These are phyloP conservation scores for Matsumyia berberina DNA, from an alignment of 2,888 invertebrate genomes.

Conservation along the genomic window DNA sequence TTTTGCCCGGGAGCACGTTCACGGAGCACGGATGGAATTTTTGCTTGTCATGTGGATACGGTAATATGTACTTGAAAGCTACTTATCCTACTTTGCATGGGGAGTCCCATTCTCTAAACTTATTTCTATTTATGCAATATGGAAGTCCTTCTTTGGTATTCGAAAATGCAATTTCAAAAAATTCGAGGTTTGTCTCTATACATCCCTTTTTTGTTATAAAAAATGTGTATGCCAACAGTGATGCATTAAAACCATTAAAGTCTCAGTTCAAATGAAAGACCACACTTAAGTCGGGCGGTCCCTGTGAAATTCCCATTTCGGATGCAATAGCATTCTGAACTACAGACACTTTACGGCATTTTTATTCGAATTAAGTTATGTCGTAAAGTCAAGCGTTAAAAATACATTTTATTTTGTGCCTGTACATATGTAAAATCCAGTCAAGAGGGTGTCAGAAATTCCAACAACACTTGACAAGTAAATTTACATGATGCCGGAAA, in stretches of 20 bases:
- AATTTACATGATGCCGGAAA: conserved; percentile 39
- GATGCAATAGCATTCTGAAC: conserved; percentile 14
- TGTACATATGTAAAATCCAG: conserved; percentile 17
- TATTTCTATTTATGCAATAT: no score
- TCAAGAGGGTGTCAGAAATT: conserved; percentile 31
- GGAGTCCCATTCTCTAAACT: no score
- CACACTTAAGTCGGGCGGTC: neutral
- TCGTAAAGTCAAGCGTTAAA: conserved; percentile 24
- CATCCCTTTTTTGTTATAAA: no score
- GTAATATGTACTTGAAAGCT: no score
- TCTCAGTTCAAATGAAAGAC: neutral
- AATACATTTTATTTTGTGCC: conserved; percentile 24
- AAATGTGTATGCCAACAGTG: neutral
- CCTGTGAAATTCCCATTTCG: conserved; percentile 17
- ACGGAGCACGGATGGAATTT: no score
- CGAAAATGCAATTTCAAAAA: no score
- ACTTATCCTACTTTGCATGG: no score
- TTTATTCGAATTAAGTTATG: conserved; percentile 20
- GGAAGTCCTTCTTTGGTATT: no score
- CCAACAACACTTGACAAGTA: conserved; percentile 30
- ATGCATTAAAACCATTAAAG: neutral
- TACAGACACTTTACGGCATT: conserved; percentile 29
- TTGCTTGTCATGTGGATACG: no score
- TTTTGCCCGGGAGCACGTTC: no score
- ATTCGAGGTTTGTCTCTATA: no score